Percentiles rank a stretch among this genome's conserved stretches.
Conservation (phyloP, 2,888 invertebrate genomes). For the Anaspis maculata region DNA sequence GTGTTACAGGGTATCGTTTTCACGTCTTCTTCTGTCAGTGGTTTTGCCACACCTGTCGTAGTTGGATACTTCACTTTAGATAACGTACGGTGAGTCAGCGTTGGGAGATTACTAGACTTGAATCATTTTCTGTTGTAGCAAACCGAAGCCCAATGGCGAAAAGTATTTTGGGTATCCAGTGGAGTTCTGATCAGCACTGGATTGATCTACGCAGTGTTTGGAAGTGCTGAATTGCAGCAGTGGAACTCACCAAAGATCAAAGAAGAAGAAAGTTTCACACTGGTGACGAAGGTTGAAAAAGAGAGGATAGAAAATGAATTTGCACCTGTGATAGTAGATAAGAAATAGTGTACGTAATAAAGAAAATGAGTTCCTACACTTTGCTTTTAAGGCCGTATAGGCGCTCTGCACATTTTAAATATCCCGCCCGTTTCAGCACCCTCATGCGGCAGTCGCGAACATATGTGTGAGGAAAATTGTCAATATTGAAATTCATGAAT, state of each 20-base stretch:
- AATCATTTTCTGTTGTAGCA: constrained; percentile 40
- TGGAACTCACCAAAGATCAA: constrained; percentile 46
- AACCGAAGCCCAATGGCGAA: constrained; percentile 53
- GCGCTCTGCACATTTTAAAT: too few relatives aligned
- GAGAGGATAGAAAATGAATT: neutral
- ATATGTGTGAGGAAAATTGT: too few relatives aligned
- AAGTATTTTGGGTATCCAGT: constrained; percentile 50
- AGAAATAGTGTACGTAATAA: neutral
- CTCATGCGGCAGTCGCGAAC: too few relatives aligned
- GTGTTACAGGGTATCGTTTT: constrained; percentile 54
- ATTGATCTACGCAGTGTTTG: constrained; percentile 46
- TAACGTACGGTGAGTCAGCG: constrained; percentile 57
- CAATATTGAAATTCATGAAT: too few relatives aligned
- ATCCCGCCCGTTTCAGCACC: too few relatives aligned
- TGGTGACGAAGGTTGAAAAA: neutral
- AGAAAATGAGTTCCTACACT: too few relatives aligned
- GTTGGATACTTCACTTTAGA: constrained; percentile 54
- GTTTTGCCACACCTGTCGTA: constrained; percentile 54
- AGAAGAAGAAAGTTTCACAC: neutral
- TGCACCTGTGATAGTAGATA: too few relatives aligned
- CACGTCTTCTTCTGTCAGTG: constrained; percentile 48
- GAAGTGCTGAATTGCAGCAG: constrained; percentile 48
- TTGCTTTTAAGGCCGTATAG: too few relatives aligned
- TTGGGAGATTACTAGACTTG: neutral
- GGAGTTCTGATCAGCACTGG: constrained; percentile 46